Evolutionary conservation across 1,140 invertebrate genomes (phyloP).

Genomic region (Drosophila saltans): DNA sequence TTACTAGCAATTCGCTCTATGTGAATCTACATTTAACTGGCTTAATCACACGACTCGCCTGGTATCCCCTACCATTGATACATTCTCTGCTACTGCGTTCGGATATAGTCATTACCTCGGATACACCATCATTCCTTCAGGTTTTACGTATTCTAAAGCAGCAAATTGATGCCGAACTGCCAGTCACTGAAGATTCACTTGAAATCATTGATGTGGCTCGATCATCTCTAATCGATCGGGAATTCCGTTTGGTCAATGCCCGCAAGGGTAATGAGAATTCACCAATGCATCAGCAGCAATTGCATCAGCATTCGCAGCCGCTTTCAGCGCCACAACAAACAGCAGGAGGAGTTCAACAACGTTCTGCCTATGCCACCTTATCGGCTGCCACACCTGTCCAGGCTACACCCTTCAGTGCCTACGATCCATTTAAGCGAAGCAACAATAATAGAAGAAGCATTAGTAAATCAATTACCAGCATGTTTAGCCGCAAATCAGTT

Average conservation of each 20-base stretch:
- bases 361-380: conserved; percentile 71
- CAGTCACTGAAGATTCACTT: conserved; percentile 88
- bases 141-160: conserved; percentile 93
- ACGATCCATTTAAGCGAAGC: conserved; percentile 85
- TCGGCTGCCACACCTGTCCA: conserved; percentile 78
- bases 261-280: conserved; percentile 86
- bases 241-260: conserved; percentile 89
- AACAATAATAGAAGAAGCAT: conserved; percentile 89
- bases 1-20: conserved; percentile 93
- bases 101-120: conserved; percentile 93
- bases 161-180: conserved; percentile 91
- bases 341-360: conserved; percentile 51
- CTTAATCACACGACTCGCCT: conserved; percentile 92
- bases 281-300: conserved; percentile 52
- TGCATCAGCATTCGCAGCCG: conserved; percentile 27
- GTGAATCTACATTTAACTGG: conserved; percentile 95
- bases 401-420: conserved; percentile 77
- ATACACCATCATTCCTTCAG: conserved; percentile 95
- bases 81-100: conserved; percentile 94
- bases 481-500: conserved; percentile 86
- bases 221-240: conserved; percentile 89
- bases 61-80: conserved; percentile 94
- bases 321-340: conserved; percentile 40
- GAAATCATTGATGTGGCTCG: conserved; percentile 89
- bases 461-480: conserved; percentile 88